These are phyloP conservation scores for Redunca redunca DNA, from an alignment of 2,113 vertebrate species.

Conservation along the genomic window DNA sequence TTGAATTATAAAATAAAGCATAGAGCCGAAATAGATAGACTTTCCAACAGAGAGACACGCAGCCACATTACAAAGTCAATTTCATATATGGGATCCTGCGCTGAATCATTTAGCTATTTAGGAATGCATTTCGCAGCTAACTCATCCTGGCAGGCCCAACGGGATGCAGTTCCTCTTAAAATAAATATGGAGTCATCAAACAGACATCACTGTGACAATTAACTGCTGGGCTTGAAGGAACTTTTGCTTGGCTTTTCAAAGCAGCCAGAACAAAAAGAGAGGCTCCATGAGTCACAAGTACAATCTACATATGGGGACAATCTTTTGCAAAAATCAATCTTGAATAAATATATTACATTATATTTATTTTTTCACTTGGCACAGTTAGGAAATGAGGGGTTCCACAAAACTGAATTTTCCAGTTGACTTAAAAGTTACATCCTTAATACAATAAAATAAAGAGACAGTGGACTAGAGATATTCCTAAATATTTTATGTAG, in stretches of 20 bases:
- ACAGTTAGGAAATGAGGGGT: background rate
- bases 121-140: conserved; percentile 67
- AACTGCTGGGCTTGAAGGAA: conserved; percentile 65
- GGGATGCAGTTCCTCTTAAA: conserved; percentile 67
- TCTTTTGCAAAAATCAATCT: conserved; percentile 46
- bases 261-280: conserved; percentile 55
- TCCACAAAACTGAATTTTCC: background rate
- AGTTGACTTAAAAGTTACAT: background rate
- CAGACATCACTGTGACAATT: conserved; percentile 66
- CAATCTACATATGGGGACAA: background rate
- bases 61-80: conserved; percentile 64
- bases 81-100: conserved; percentile 59
- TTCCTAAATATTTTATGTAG: background rate
- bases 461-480: background rate
- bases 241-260: conserved; percentile 60
- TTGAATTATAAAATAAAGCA: conserved; percentile 72
- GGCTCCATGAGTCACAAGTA: conserved; percentile 27
- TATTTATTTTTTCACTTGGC: background rate
- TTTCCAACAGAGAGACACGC: conserved; percentile 62
- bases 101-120: conserved; percentile 73
- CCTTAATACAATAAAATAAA: background rate
- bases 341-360: conserved; percentile 17
- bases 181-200: conserved; percentile 73
- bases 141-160: conserved; percentile 69
- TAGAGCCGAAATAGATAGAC: conserved; percentile 57